Evolutionary conservation across 2,888 invertebrate genomes (phyloP).

Genomic region (Cyaniris semiargus): DNA sequence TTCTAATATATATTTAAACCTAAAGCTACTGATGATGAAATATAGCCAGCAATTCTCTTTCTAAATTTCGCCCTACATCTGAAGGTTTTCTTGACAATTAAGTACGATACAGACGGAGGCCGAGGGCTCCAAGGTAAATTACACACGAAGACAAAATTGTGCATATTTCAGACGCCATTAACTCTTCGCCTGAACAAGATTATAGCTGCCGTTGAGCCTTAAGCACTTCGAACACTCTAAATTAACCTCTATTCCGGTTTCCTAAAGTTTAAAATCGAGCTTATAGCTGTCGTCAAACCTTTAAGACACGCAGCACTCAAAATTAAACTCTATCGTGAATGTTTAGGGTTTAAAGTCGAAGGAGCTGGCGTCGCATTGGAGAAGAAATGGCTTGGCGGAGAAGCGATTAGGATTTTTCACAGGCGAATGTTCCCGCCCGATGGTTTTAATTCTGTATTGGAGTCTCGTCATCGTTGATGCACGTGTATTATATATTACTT

Average conservation of each 20-base stretch:
- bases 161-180: constrained; percentile 27
- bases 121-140: neutral
- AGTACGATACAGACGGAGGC: neutral
- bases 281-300: neutral
- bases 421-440: constrained; percentile 14
- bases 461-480: neutral
- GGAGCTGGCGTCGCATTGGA: neutral
- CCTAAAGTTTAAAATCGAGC: neutral
- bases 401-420: constrained; percentile 20
- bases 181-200: neutral
- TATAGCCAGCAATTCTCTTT: neutral
- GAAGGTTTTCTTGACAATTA: neutral
- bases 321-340: neutral
- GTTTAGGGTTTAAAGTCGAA: neutral
- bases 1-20: too few species aligned
- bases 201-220: neutral
- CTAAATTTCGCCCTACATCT: neutral
- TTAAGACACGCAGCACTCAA: neutral
- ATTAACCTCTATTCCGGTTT: neutral
- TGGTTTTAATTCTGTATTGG: constrained; percentile 17
- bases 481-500: neutral
- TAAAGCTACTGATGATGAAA: too few species aligned
- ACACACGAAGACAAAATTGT: neutral
- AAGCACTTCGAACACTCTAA: neutral
- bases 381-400: neutral